phyloP scores from a whole-genome alignment of 2,113 vertebrate genomes.

The Malurus elegans region DNA sequence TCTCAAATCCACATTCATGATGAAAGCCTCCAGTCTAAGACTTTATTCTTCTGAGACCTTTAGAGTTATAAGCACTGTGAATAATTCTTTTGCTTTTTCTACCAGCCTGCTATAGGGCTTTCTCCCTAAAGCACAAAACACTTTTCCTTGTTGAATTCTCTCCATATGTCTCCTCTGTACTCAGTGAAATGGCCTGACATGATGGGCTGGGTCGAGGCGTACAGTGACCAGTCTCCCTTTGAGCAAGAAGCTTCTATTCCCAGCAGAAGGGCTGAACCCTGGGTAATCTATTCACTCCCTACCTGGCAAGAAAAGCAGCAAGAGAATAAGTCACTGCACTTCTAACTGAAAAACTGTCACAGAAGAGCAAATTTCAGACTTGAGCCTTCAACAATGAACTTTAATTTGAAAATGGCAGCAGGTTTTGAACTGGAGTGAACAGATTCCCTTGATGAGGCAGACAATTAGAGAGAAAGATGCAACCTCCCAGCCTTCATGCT shows the following conservation, averaged over 20 bases:
- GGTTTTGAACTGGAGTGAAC: not conserved
- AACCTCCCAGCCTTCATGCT: not conserved
- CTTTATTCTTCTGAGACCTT: slow-evolving; percentile 42
- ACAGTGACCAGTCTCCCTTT: slow-evolving; percentile 23
- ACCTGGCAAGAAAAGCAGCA: not conserved
- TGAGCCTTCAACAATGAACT: slow-evolving; percentile 19
- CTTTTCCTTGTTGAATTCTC: not conserved
- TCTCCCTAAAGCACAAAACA: slow-evolving; percentile 33
- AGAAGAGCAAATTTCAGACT: not conserved
- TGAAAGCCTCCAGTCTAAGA: slow-evolving; percentile 35
- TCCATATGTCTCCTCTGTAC: not conserved
- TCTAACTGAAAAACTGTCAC: slow-evolving; percentile 25
- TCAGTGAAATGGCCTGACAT: not conserved
- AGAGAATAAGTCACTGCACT: not conserved
- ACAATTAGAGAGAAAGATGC: not conserved
- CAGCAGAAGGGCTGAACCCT: not conserved
- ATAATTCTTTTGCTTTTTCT: slow-evolving; percentile 19
- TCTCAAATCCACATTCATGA: slow-evolving; percentile 41
- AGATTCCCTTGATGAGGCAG: not conserved
- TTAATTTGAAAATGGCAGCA: slow-evolving; percentile 29
- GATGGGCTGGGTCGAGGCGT: not conserved
- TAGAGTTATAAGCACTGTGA: slow-evolving; percentile 21
- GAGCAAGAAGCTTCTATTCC: slow-evolving; percentile 1
- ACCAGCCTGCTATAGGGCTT: not conserved
- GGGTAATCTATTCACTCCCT: slow-evolving; percentile 40